phyloP scores from a whole-genome alignment of 2,888 invertebrate genomes.

The Eudemis profundana region DNA sequence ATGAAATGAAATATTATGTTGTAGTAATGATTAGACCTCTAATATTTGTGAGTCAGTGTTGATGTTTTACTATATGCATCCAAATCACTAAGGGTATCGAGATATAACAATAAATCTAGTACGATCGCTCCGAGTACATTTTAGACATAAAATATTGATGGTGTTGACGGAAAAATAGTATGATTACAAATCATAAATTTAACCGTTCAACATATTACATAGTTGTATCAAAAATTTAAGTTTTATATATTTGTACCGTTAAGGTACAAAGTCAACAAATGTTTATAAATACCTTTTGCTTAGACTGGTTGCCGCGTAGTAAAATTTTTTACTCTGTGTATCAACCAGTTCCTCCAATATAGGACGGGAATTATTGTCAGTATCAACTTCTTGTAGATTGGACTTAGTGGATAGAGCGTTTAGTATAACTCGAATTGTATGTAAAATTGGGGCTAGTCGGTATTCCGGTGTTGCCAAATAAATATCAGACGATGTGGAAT shows the following conservation, averaged over 20 bases:
- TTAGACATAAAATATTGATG: no score
- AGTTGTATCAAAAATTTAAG: no score
- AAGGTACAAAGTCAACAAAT: no score
- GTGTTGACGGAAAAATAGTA: no score
- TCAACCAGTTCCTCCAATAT: no score
- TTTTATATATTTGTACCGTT: no score
- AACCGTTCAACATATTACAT: no score
- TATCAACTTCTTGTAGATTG: background rate
- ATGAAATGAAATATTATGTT: slow-evolving; percentile 12
- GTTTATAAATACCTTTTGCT: no score
- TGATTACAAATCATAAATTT: no score
- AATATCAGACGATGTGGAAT: background rate
- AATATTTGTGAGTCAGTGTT: slow-evolving; percentile 15
- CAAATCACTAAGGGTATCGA: background rate
- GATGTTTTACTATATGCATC: background rate
- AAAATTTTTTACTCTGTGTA: no score
- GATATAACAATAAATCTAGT: background rate
- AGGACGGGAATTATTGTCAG: background rate
- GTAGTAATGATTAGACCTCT: slow-evolving; percentile 11
- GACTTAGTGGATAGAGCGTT: background rate
- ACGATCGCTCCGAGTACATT: no score
- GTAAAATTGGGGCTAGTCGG: slow-evolving; percentile 10
- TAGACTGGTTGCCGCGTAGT: no score
- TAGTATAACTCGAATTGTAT: slow-evolving; percentile 5
- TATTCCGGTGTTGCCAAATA: slow-evolving; percentile 10